Percentiles rank a stretch among this genome's conserved stretches.
Evolutionary conservation across 2,888 invertebrate genomes (phyloP).

Genomic region (Meta bourneti): DNA sequence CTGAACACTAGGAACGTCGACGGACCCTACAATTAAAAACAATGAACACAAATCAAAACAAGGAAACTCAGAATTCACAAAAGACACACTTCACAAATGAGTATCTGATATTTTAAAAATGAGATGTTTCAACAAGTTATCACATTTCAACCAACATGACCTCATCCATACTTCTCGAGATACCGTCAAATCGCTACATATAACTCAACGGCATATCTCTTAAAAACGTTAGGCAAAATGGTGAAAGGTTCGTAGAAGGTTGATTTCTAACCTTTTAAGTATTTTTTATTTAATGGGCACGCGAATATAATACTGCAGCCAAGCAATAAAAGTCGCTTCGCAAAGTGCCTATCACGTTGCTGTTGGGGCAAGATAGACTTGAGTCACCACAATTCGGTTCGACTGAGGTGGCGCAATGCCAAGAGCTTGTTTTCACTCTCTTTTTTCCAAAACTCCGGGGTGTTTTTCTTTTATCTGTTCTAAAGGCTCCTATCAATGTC

Average conservation of each 20-base stretch:
- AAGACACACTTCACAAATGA: no score
- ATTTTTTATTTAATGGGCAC: constrained; percentile 56
- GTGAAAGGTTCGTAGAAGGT: constrained; percentile 15
- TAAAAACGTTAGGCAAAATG: not conserved
- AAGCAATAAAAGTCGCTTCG: constrained; percentile 52
- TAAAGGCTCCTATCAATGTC: constrained; percentile 67
- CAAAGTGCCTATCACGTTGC: constrained; percentile 61
- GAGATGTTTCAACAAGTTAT: no score
- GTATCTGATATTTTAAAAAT: no score
- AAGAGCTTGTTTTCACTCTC: constrained; percentile 36
- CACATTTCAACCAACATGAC: no score
- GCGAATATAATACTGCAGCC: constrained; percentile 35
- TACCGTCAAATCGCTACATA: not conserved
- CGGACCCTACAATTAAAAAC: no score
- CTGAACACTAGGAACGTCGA: no score
- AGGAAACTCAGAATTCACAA: no score
- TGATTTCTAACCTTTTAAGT: constrained; percentile 59
- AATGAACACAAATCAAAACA: no score
- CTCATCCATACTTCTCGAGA: no score
- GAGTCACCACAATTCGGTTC: constrained; percentile 43
- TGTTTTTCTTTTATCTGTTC: constrained; percentile 68
- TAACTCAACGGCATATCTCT: constrained; percentile 32
- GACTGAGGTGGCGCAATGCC: constrained; percentile 55
- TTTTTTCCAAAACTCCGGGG: constrained; percentile 34
- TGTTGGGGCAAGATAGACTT: constrained; percentile 60